These are phyloP conservation scores for Steatocranus sp. DNA, from an alignment of 2,797 vertebrate genomes.

Conservation along the genomic window DNA sequence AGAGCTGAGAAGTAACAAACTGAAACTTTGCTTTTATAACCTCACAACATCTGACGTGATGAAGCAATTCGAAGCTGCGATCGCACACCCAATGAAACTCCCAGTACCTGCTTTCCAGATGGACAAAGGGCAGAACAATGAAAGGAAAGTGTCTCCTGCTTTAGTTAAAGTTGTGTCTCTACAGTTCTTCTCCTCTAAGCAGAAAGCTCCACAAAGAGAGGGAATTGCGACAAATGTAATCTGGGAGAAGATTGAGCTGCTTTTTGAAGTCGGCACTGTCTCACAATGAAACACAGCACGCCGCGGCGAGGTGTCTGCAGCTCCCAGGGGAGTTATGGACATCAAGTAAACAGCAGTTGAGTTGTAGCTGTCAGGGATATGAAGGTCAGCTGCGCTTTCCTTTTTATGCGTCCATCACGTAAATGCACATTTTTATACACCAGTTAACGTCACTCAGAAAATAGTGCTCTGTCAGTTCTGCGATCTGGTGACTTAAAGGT, in stretches of 20 bases:
- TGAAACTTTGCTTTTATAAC: conserved; percentile 9
- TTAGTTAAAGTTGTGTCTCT: not conserved
- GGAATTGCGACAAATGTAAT: not conserved
- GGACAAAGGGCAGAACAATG: not conserved
- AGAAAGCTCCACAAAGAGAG: not conserved
- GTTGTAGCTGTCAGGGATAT: conserved; percentile 1
- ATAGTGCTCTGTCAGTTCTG: not conserved
- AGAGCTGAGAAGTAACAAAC: not conserved
- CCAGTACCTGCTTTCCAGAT: not conserved
- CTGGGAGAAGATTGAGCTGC: not conserved
- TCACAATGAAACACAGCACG: not conserved
- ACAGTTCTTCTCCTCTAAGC: not conserved
- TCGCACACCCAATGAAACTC: not conserved
- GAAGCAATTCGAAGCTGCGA: not conserved
- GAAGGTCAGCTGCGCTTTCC: conserved; percentile 18
- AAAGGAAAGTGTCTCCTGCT: not conserved
- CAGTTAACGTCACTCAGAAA: not conserved
- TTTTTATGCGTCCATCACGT: conserved; percentile 2
- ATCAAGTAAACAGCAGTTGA: not conserved
- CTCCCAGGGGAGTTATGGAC: not conserved
- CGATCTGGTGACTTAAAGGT: not conserved
- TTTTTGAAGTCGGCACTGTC: not conserved
- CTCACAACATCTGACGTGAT: not conserved
- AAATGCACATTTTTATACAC: not conserved
- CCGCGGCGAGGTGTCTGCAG: not conserved